These are phyloP conservation scores for Argya squamiceps DNA, from an alignment of 2,797 vertebrate species.

Conservation along the genomic window DNA sequence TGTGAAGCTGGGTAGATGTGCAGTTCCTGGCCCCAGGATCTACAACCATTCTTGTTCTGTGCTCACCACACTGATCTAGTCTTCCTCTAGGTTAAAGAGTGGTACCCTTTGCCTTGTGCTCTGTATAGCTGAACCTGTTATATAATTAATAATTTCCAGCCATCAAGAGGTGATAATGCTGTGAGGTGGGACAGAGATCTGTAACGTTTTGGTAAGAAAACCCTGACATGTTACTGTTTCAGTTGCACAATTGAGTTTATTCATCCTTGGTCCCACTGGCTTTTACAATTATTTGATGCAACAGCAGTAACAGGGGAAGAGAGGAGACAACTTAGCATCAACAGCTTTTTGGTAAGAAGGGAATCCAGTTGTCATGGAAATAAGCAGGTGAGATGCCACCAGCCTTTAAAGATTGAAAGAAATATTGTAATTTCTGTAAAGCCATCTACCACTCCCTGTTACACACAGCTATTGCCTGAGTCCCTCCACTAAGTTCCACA, in stretches of 20 bases:
- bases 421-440: background rate
- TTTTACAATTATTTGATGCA: background rate
- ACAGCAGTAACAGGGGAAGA: background rate
- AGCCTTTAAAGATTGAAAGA: background rate
- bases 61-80: background rate
- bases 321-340: background rate
- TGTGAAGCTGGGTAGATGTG: background rate
- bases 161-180: background rate
- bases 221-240: background rate
- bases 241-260: background rate
- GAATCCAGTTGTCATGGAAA: background rate
- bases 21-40: background rate
- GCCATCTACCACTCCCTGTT: background rate
- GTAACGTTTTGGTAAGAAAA: background rate
- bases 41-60: background rate
- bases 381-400: background rate
- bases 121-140: background rate
- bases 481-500: background rate
- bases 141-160: background rate
- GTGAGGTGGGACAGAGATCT: background rate
- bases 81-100: background rate
- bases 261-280: accelerated
- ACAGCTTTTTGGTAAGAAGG: background rate
- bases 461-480: background rate
- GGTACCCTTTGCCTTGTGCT: background rate